phyloP scores from a whole-genome alignment of 1,140 invertebrate genomes.

The Drosophila insularis region DNA sequence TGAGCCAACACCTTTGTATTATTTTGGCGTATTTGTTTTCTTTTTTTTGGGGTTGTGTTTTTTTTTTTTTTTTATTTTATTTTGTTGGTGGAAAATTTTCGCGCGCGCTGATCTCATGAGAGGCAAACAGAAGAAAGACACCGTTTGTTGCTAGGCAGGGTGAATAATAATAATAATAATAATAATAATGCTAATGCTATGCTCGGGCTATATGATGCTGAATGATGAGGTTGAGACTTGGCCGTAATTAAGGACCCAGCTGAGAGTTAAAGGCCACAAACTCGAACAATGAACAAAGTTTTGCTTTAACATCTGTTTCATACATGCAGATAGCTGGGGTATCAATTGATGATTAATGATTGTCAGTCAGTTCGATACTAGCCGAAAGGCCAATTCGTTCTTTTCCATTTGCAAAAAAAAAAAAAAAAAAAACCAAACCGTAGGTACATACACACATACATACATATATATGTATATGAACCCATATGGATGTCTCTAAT shows the following conservation, averaged over 20 bases:
- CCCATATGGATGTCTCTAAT: background rate
- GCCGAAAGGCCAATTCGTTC: constrained; percentile 14
- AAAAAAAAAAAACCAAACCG: no score
- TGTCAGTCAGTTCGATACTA: constrained; percentile 8
- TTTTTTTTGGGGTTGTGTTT: background rate
- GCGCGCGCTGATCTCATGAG: constrained; percentile 9
- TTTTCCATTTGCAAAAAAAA: constrained; percentile 50
- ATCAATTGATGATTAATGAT: constrained; percentile 15
- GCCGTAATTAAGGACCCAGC: constrained; percentile 14
- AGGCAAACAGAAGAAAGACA: background rate
- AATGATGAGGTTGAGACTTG: background rate
- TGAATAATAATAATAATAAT: no score
- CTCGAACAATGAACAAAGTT: constrained; percentile 13
- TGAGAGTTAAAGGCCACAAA: constrained; percentile 13
- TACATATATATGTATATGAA: background rate
- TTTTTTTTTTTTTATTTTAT: background rate
- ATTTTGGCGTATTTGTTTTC: background rate
- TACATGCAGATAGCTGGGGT: background rate
- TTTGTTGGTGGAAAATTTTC: constrained; percentile 14
- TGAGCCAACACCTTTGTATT: constrained; percentile 20
- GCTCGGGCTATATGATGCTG: background rate
- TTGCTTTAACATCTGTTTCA: constrained; percentile 10
- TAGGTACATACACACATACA: constrained; percentile 33
- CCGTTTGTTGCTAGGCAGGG: constrained; percentile 5
- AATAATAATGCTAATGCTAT: background rate